Evolutionary conservation across 2,888 invertebrate species (phyloP).

Genomic region (Scrobipalpa costella): DNA sequence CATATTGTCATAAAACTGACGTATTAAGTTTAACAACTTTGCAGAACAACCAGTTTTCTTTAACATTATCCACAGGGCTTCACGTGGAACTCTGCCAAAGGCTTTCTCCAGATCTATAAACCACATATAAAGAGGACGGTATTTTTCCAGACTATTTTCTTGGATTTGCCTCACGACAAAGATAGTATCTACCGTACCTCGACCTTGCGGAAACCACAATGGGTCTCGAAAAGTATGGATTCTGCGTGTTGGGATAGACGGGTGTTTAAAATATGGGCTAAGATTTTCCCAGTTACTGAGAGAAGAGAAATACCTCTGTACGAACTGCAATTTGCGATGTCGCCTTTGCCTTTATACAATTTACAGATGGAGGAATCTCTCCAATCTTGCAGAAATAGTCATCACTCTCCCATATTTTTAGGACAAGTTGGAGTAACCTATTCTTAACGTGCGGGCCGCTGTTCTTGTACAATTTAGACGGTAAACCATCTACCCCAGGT

Average conservation of each 20-base stretch:
- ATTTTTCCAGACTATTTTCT: slow-evolving; percentile 32
- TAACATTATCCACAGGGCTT: too few relatives aligned
- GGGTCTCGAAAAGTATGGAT: slow-evolving; percentile 25
- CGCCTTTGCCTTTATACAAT: too few relatives aligned
- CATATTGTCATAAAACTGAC: slow-evolving; percentile 34
- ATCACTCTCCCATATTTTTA: slow-evolving; percentile 9
- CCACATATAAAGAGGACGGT: slow-evolving; percentile 29
- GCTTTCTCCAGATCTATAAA: slow-evolving; percentile 32
- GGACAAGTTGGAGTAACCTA: slow-evolving; percentile 2
- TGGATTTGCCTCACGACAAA: slow-evolving; percentile 31
- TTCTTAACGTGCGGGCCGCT: slow-evolving; percentile 6
- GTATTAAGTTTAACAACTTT: too few relatives aligned
- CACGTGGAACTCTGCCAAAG: too few relatives aligned
- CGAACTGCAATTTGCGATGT: too few relatives aligned
- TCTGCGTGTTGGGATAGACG: slow-evolving; percentile 22
- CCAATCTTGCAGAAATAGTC: slow-evolving; percentile 20
- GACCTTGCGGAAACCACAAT: slow-evolving; percentile 32
- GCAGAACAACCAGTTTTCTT: too few relatives aligned
- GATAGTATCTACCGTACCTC: slow-evolving; percentile 33
- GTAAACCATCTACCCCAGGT: background rate
- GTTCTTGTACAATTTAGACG: slow-evolving; percentile 20
- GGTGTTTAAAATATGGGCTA: slow-evolving; percentile 20
- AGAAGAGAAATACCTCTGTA: slow-evolving; percentile 26
- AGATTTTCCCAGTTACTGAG: slow-evolving; percentile 22
- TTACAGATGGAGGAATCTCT: slow-evolving; percentile 1